Conservation (phyloP, 2,113 vertebrate species). For the Hemicordylus capensis region DNA sequence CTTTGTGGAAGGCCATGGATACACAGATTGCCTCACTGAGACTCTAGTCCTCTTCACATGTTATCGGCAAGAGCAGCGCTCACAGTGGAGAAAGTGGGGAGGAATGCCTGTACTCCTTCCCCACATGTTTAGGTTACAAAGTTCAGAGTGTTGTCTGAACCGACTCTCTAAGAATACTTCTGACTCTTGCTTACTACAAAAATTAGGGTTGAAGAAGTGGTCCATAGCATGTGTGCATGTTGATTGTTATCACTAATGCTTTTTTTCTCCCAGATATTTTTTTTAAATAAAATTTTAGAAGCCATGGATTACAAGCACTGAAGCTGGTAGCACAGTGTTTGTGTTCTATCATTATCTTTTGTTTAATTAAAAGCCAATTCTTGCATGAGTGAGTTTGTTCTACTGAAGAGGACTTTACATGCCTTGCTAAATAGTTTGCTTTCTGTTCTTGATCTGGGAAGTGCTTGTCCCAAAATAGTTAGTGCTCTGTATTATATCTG, state of each 20-base stretch:
- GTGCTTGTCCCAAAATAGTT: constrained; percentile 11
- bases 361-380: neutral
- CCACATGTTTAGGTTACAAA: no score
- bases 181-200: neutral
- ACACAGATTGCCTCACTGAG: neutral
- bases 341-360: constrained; percentile 20
- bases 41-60: no score
- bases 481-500: neutral
- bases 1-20: neutral
- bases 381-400: constrained; percentile 4
- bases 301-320: neutral
- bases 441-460: constrained; percentile 15
- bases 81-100: no score
- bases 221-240: neutral
- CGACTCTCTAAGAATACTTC: neutral
- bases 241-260: neutral
- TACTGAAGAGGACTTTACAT: neutral
- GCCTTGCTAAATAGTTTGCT: constrained; percentile 33
- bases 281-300: neutral
- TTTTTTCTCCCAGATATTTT: neutral
- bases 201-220: no score
- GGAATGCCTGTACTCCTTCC: no score
- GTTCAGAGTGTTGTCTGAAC: no score
- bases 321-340: neutral
- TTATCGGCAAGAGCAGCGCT: no score